These are phyloP conservation scores for Osmerus mordax DNA, from an alignment of 2,113 vertebrate species.

Conservation along the genomic window DNA sequence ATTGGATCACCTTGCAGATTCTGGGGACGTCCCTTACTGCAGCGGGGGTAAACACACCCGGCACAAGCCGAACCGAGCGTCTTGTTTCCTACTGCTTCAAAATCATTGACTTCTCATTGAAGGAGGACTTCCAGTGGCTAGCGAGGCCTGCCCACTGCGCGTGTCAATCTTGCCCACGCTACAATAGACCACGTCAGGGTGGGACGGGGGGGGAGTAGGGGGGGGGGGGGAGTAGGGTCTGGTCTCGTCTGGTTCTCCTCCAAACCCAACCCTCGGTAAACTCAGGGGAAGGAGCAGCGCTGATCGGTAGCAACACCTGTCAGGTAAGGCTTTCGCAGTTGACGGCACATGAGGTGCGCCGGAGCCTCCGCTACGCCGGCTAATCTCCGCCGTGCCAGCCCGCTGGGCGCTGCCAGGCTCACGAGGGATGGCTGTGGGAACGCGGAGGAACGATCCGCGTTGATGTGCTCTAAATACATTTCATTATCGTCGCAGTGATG, in stretches of 20 bases:
- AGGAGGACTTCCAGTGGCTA: slow-evolving; percentile 40
- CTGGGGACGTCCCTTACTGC: no score
- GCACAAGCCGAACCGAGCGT: background rate
- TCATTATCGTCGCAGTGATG: slow-evolving; percentile 77
- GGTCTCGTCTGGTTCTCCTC: slow-evolving; percentile 31
- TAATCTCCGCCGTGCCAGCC: slow-evolving; percentile 65
- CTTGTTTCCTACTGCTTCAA: slow-evolving; percentile 51
- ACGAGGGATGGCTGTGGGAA: slow-evolving; percentile 39
- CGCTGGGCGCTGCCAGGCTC: slow-evolving; percentile 55
- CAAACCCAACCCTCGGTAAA: slow-evolving; percentile 40
- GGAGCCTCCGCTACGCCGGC: slow-evolving; percentile 63
- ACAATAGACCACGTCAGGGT: slow-evolving; percentile 32
- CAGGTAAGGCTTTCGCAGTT: slow-evolving; percentile 70
- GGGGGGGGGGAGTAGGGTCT: slow-evolving; percentile 15
- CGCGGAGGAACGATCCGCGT: slow-evolving; percentile 42
- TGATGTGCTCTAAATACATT: slow-evolving; percentile 77
- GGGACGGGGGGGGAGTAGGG: slow-evolving; percentile 21
- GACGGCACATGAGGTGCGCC: slow-evolving; percentile 62
- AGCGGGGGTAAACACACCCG: background rate
- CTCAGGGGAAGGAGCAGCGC: slow-evolving; percentile 43
- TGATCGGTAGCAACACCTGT: slow-evolving; percentile 76
- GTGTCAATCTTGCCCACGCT: slow-evolving; percentile 21
- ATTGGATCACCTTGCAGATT: no score
- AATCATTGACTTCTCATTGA: slow-evolving; percentile 55
- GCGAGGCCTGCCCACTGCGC: slow-evolving; percentile 10